These are phyloP conservation scores for Turritopsis rubra DNA, from an alignment of 30 jellyfish, hydroid and myxozoan species.

Conservation along the genomic window DNA sequence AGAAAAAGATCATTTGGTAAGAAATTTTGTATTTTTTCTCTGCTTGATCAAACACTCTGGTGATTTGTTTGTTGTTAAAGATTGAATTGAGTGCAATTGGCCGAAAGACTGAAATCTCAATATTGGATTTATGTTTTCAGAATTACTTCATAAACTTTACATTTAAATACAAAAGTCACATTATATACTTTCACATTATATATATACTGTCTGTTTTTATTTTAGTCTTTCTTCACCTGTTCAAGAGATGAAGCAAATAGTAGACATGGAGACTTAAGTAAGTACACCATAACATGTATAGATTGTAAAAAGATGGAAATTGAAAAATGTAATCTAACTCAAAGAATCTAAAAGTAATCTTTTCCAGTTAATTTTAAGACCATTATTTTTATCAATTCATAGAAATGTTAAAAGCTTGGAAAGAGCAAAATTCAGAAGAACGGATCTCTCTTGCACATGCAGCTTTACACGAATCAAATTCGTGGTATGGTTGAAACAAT, in stretches of 20 bases:
- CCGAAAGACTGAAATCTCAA: too few species aligned
- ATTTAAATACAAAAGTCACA: neutral
- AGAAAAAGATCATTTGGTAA: conserved; percentile 79
- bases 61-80: too few species aligned
- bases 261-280: conserved; percentile 88
- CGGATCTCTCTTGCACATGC: conserved; percentile 84
- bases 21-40: conserved; percentile 11
- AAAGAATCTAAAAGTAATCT: too few species aligned
- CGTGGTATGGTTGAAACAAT: conserved; percentile 37
- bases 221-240: conserved; percentile 90
- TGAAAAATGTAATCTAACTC: too few species aligned
- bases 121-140: too few species aligned
- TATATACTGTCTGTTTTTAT: neutral
- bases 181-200: too few species aligned
- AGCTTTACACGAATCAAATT: conserved; percentile 54
- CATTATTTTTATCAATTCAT: neutral
- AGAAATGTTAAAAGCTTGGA: conserved; percentile 98
- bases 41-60: too few species aligned
- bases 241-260: conserved; percentile 71
- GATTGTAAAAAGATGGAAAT: too few species aligned
- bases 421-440: conserved; percentile 66
- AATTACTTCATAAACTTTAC: neutral
- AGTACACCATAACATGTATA: too few species aligned
- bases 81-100: too few species aligned
- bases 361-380: neutral